Percentiles rank a stretch among this genome's conserved stretches.
Evolutionary conservation across 2,888 invertebrate species (phyloP).

Genomic region (Aphodius granarius): DNA sequence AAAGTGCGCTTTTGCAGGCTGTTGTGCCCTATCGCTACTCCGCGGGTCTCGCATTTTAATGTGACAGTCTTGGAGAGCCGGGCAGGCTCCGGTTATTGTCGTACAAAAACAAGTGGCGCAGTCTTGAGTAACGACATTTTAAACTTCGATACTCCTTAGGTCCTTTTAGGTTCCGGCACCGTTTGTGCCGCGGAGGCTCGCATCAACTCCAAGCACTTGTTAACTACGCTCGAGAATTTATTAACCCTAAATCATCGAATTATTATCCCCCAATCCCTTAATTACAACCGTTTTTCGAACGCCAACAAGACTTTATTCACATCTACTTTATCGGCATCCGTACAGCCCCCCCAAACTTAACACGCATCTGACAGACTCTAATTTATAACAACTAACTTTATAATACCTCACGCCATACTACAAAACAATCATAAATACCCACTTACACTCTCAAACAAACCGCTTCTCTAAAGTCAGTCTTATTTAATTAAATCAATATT

Average conservation of each 20-base stretch:
- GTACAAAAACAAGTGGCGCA: constrained; percentile 42
- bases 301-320: not conserved
- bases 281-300: constrained; percentile 10
- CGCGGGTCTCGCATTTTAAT: constrained; percentile 43
- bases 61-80: constrained; percentile 47
- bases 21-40: constrained; percentile 46
- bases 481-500: too few relatives aligned
- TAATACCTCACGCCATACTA: too few relatives aligned
- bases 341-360: not conserved
- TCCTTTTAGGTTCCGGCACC: too few relatives aligned
- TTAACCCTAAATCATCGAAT: constrained; percentile 12
- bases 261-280: constrained; percentile 4
- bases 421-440: too few relatives aligned
- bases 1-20: constrained; percentile 52
- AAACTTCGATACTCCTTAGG: constrained; percentile 42
- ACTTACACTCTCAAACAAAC: too few relatives aligned
- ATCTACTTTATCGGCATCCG: not conserved
- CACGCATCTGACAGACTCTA: not conserved
- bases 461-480: too few relatives aligned
- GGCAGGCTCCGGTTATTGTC: constrained; percentile 42
- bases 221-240: constrained; percentile 10
- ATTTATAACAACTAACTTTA: not conserved
- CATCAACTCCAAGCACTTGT: constrained; percentile 8
- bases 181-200: not conserved
- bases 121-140: constrained; percentile 46